Evolutionary conservation across 2,797 vertebrate genomes (phyloP), one percentile per base, ranked within the genome.

Genomic region (Acipenser ruthenus): DNA sequence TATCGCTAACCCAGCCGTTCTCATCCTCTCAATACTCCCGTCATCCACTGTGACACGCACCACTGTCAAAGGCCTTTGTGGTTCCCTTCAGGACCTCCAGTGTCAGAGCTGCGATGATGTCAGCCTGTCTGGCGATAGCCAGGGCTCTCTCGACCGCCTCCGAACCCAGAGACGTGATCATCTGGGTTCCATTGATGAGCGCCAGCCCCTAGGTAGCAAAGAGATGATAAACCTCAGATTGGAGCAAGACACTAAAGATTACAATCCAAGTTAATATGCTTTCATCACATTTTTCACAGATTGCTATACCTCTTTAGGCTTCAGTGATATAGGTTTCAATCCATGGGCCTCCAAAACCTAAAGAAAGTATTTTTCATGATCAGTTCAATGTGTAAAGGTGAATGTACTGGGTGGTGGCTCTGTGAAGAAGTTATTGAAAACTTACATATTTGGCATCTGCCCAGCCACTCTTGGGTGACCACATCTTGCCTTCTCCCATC

Each of bases 401-500:
- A 37, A 37, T 37, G 23, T 37, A 37, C 23, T 37, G 23, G 23
- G 2, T 37, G 23, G 23, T 37, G 23, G 23, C 23, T 37, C 2
- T 4, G 23, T 37, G 23, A 37, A 37, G 23, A 37, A 37, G 23
- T 37, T 37, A 37, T 37, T 37, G 23, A 50, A 12, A 15, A 65
- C 95, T 92, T 93, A 99, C 97, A 1, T 98, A 98, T 98, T 98
- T 99, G 69, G 97, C 95, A 64, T 99, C 94, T 13, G 96, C 97
- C 97, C 97, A 99, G 65, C 97, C 97, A 18, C 96, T 98, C 81
- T 96, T 98, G 0, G 96, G 97, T 12, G 97, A 99, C 97, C 97
- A 99, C 97, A 99, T 99, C 87, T 93, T 97, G 10, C 97, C 97
- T 80, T 99, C 97, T 79, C 97, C 97, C 81, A 95, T 97, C 63